Base-by-base conservation (phyloP, 2,797 vertebrate species). In the Acropternis orthonyx region DNA sequence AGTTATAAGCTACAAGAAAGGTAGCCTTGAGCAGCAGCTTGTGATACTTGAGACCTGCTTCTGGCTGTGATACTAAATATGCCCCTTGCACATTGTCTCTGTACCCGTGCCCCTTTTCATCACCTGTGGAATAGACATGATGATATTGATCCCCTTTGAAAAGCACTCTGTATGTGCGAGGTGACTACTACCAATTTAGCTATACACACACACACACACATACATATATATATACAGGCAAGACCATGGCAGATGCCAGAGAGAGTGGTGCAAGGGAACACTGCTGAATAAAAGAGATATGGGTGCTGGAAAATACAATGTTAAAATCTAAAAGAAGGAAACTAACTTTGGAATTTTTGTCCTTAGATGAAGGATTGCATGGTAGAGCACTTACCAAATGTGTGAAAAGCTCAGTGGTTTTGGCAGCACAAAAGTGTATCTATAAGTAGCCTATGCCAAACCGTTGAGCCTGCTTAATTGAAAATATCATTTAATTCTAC, bases 201-300 rank as follows among this genome's bases (percentile, higher is more conserved):
- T 41, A 27, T 26, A 51, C 26, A 51, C 26, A 17, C 49, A 51
- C 15, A 26, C 24, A 27, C 18, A 43, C 18, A 43, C 18, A 30
- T 4, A 7, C 1, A 9, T 1, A 5, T 4, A 6, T 2, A 5
- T 20, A 5, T 1, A 19, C 3, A 34, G 61, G 41, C 18, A 71
- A 52, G 49, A 7, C 7, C 51, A 15, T 1, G 48, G 52, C 43
- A 68, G 46, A 12, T 22, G 30, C 7, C 24, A 41, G 56, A 23
- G 46, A 48, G 39, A 85, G 30, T 12, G 26, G 39, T 68, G 41
- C 14, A 41, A 48, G 19, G 23, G 14, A 59, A 6, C 20, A 5
- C 6, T 43, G 22, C 9, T 85, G 24, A 37, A 41, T 36, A 39
- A 37, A 56, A 46, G 34, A 54, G 34, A 59, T 15, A 21, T n/a